Conservation (phyloP, 2,888 invertebrate species). For the Drosophila tanythrix region DNA sequence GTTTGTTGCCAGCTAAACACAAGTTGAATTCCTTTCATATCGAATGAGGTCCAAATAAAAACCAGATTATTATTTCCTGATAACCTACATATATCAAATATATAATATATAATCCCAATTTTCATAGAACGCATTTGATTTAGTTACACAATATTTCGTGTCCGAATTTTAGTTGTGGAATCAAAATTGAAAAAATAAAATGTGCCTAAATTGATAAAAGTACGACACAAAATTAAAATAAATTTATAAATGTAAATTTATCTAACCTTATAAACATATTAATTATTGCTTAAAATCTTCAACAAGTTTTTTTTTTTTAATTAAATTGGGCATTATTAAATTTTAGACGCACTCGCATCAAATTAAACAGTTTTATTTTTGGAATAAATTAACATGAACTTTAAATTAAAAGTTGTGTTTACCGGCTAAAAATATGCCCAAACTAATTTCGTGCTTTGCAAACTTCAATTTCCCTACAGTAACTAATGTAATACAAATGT, state of each 20-base stretch:
- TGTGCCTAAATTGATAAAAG: not conserved
- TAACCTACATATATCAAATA: not conserved
- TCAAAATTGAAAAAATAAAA: not conserved
- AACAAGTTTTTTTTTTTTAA: too few relatives aligned
- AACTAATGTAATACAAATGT: too few relatives aligned
- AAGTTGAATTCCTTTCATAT: conserved; percentile 38
- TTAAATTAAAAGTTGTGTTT: not conserved
- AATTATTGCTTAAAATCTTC: too few relatives aligned
- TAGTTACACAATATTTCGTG: not conserved
- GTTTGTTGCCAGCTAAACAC: conserved; percentile 29
- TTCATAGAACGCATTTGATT: not conserved
- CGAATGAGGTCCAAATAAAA: conserved; percentile 2
- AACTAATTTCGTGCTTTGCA: not conserved
- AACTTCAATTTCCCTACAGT: not conserved
- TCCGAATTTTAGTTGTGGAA: not conserved
- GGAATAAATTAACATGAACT: too few relatives aligned
- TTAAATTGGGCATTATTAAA: not conserved
- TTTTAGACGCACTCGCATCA: not conserved
- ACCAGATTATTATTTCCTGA: conserved; percentile 10
- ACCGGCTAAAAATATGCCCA: not conserved
- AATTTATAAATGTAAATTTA: not conserved
- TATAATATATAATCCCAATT: not conserved
- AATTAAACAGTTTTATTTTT: too few relatives aligned
- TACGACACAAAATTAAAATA: not conserved
- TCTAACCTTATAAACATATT: not conserved